Evolutionary conservation across 2,797 vertebrate genomes (phyloP).

Genomic region (Gadopsis bispinosus): DNA sequence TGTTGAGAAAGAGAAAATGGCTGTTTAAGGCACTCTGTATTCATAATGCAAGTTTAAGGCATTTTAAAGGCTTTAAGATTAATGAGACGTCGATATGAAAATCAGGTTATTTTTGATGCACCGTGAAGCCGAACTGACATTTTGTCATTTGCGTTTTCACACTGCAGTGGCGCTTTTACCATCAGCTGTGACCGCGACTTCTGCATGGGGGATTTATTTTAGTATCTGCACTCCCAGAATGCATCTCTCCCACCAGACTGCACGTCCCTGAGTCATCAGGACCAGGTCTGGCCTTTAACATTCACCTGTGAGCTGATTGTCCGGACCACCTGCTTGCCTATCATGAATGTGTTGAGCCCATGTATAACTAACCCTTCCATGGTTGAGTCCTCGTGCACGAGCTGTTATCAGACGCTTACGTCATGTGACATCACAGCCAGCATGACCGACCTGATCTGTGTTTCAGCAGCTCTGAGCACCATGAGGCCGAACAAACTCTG

Average conservation of each 20-base stretch:
- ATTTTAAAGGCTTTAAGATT: background rate
- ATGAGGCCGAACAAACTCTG: too few species aligned
- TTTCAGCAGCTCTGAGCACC: too few species aligned
- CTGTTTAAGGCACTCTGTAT: too few species aligned
- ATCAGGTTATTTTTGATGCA: background rate
- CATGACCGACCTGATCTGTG: too few species aligned
- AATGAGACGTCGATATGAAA: background rate
- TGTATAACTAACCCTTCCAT: too few species aligned
- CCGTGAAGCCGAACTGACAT: background rate
- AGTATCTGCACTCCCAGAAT: constrained; percentile 16
- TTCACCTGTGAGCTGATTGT: background rate
- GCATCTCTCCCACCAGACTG: constrained; percentile 16
- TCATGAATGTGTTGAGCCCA: too few species aligned
- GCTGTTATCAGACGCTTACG: too few species aligned
- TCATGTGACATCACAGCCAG: constrained; percentile 4
- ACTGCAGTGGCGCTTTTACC: background rate
- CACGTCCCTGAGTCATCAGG: constrained; percentile 7
- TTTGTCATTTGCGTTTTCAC: constrained; percentile 18
- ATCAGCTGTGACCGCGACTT: background rate
- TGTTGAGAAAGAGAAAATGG: too few species aligned
- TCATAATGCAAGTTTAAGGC: too few species aligned
- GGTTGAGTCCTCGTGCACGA: background rate
- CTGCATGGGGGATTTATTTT: constrained; percentile 29
- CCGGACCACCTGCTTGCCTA: too few species aligned
- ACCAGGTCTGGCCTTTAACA: background rate